A percentile compares a stretch with the other conserved stretches of the same genome.
These are phyloP conservation scores for Caenorhabditis wallacei DNA, from an alignment of 2,888 invertebrate species.

Conservation along the genomic window DNA sequence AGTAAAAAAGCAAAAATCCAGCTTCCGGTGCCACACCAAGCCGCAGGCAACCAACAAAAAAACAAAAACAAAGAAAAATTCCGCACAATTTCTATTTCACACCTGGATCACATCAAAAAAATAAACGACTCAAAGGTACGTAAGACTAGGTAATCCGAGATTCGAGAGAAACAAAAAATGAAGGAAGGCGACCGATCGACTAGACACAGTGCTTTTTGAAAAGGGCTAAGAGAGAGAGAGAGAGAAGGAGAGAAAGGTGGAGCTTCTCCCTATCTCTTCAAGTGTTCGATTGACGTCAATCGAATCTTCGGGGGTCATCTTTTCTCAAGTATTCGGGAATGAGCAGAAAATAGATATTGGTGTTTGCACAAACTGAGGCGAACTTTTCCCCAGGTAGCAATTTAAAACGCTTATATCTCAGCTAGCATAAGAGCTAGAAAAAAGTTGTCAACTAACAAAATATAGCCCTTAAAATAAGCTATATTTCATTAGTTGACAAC, in stretches of 20 bases:
- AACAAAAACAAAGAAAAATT: slow-evolving; percentile 4
- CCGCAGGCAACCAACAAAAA: neutral
- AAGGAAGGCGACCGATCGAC: slow-evolving; percentile 44
- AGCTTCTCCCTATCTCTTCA: slow-evolving; percentile 21
- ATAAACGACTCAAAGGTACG: slow-evolving; percentile 22
- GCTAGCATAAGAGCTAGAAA: too few relatives aligned
- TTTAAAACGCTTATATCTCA: too few relatives aligned
- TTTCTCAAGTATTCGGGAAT: neutral
- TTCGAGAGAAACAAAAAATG: slow-evolving; percentile 7
- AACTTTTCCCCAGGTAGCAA: too few relatives aligned
- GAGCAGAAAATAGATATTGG: neutral
- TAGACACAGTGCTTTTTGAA: slow-evolving; percentile 37
- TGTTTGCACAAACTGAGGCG: slow-evolving; percentile 31
- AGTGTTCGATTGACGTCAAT: slow-evolving; percentile 62
- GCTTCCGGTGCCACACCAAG: too few relatives aligned
- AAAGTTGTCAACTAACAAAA: too few relatives aligned
- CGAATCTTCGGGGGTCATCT: slow-evolving; percentile 12
- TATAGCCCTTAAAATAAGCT: too few relatives aligned
- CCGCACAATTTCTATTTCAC: slow-evolving; percentile 18
- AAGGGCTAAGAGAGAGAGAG: neutral
- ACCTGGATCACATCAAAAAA: slow-evolving; percentile 57
- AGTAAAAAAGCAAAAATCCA: too few relatives aligned
- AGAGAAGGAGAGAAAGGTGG: too few relatives aligned
- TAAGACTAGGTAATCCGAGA: neutral
- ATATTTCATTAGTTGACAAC: too few relatives aligned